Conservation (phyloP, 2,888 invertebrate genomes). For the Chloromyia formosa region DNA sequence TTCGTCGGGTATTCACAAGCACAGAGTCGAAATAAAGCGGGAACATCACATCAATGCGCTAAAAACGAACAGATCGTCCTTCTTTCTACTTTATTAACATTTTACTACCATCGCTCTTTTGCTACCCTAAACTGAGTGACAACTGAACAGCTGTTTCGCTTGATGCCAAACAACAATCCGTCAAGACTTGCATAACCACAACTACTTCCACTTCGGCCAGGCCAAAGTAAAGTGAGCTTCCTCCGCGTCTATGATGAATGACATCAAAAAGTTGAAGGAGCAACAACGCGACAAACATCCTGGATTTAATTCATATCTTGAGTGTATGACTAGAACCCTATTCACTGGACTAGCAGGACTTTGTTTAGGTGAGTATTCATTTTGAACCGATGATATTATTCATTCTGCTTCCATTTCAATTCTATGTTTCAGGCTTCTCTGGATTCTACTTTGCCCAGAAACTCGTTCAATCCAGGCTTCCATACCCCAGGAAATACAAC, state of each 20-base stretch:
- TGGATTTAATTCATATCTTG: conserved; percentile 64
- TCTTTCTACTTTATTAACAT: too few relatives aligned
- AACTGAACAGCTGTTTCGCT: too few relatives aligned
- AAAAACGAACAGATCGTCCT: too few relatives aligned
- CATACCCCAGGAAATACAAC: conserved; percentile 59
- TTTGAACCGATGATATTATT: not conserved
- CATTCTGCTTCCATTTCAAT: not conserved
- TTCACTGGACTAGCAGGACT: conserved; percentile 64
- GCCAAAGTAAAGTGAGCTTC: too few relatives aligned
- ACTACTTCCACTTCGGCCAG: too few relatives aligned
- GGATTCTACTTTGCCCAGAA: conserved; percentile 63
- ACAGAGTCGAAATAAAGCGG: too few relatives aligned
- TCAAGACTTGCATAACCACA: too few relatives aligned
- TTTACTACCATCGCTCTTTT: too few relatives aligned
- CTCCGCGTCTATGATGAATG: conserved; percentile 64
- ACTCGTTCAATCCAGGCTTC: conserved; percentile 58
- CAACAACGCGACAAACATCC: conserved; percentile 64
- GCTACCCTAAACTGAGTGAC: too few relatives aligned
- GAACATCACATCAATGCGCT: too few relatives aligned
- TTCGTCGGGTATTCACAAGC: too few relatives aligned
- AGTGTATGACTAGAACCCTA: conserved; percentile 65
- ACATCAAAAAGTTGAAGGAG: conserved; percentile 62
- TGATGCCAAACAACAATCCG: too few relatives aligned
- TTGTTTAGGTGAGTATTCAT: conserved; percentile 59
- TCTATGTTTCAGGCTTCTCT: conserved; percentile 60